Evolutionary conservation across 2,888 invertebrate species (phyloP).

Genomic region (Lottia gigantea): DNA sequence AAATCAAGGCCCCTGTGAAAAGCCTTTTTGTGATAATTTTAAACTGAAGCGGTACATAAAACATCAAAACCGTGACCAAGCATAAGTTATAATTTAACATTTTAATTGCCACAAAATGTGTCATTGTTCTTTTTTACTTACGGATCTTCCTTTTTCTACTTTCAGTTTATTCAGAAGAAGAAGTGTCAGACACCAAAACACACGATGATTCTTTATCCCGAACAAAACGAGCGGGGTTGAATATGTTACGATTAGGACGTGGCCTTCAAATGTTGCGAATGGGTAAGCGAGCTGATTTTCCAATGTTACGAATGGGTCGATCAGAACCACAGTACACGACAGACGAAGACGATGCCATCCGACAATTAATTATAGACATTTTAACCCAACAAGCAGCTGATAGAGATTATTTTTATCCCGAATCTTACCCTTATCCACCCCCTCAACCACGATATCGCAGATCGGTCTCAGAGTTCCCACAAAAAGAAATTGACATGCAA

Average conservation of each 20-base stretch:
- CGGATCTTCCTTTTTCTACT: neutral
- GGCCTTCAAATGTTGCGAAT: constrained; percentile 54
- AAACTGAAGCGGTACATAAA: no score
- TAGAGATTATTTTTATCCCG: neutral
- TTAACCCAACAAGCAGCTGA: neutral
- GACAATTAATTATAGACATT: constrained; percentile 16
- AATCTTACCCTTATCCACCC: neutral
- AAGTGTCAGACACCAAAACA: constrained; percentile 4
- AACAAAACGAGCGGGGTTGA: constrained; percentile 40
- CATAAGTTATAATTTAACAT: no score
- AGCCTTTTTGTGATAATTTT: no score
- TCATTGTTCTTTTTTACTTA: neutral
- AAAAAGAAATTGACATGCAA: neutral
- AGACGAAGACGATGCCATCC: constrained; percentile 13
- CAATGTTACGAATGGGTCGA: constrained; percentile 43
- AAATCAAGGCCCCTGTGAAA: no score
- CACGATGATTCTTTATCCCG: constrained; percentile 32
- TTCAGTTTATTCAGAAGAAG: constrained; percentile 14
- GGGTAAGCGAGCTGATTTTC: constrained; percentile 44
- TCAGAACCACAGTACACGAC: constrained; percentile 14
- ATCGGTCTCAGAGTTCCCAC: neutral
- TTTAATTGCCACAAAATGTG: no score
- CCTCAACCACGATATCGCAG: neutral
- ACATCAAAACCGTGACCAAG: no score
- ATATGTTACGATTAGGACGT: constrained; percentile 47